A percentile compares a stretch with the other conserved stretches of the same genome.
These are phyloP conservation scores for Leptinotarsa rubiginosa DNA, from an alignment of 2,888 invertebrate genomes.

Conservation along the genomic window DNA sequence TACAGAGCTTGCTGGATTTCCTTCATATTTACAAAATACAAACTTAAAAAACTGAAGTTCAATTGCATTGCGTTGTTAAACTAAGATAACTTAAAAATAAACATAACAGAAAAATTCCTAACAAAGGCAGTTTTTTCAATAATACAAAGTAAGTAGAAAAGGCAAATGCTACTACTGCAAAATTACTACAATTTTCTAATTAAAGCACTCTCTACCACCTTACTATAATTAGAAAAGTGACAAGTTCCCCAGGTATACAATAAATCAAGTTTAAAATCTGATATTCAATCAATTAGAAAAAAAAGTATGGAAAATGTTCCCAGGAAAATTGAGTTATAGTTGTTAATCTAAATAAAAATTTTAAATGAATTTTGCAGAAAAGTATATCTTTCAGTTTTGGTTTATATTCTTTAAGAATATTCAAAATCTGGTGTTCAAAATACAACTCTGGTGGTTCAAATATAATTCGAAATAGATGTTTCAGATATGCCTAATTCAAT, in stretches of 20 bases:
- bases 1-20: slow-evolving; percentile 39
- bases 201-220: slow-evolving; percentile 21
- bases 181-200: slow-evolving; percentile 23
- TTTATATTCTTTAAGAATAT: no score
- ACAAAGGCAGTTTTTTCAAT: background rate
- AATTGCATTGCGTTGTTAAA: slow-evolving; percentile 20
- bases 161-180: background rate
- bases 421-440: no score
- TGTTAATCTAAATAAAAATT: no score
- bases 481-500: no score
- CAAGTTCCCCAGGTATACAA: slow-evolving; percentile 2
- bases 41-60: slow-evolving; percentile 5
- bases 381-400: no score
- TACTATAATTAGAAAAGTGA: slow-evolving; percentile 33
- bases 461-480: no score
- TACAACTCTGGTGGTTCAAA: no score
- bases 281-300: no score
- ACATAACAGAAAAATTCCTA: slow-evolving; percentile 9
- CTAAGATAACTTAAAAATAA: slow-evolving; percentile 15
- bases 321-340: no score
- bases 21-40: slow-evolving; percentile 16
- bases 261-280: no score
- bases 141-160: slow-evolving; percentile 3
- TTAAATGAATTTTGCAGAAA: no score
- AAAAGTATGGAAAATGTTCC: no score